Conservation (phyloP, 2,113 vertebrate species). For the Barbus barbus region DNA sequence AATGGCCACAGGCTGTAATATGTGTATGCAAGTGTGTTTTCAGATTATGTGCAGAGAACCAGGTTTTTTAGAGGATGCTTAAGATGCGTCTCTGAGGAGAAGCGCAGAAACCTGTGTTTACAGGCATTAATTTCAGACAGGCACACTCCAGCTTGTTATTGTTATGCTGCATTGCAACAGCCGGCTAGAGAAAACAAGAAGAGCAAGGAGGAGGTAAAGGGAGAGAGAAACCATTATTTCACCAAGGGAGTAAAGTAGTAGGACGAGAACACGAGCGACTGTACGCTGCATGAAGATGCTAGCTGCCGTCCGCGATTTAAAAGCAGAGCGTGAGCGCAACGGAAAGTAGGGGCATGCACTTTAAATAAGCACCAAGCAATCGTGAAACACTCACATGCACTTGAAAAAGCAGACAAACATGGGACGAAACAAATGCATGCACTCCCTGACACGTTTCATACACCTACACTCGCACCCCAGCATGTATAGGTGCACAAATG, state of each 20-base stretch:
- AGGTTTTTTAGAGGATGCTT: neutral
- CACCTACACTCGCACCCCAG: conserved; percentile 13
- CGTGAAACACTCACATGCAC: conserved; percentile 20
- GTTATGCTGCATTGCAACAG: conserved; percentile 4
- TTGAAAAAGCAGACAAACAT: conserved; percentile 36
- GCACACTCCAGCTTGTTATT: conserved; percentile 19
- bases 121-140: conserved; percentile 23
- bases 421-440: conserved; percentile 21
- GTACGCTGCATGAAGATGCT: conserved; percentile 57
- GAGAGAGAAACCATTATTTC: conserved; percentile 55
- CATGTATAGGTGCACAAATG: neutral
- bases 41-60: conserved; percentile 57
- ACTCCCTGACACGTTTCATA: neutral
- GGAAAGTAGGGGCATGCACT: conserved; percentile 22
- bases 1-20: neutral
- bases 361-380: conserved; percentile 40
- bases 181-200: conserved; percentile 52
- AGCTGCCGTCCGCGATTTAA: conserved; percentile 53
- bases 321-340: conserved; percentile 59
- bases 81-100: conserved; percentile 2
- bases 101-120: conserved; percentile 24
- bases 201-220: conserved; percentile 39
- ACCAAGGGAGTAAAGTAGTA: conserved; percentile 62
- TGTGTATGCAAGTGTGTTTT: neutral
- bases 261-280: conserved; percentile 65